Conservation (phyloP, 2,888 invertebrate species). For the Lissocephala sabroskyi region DNA sequence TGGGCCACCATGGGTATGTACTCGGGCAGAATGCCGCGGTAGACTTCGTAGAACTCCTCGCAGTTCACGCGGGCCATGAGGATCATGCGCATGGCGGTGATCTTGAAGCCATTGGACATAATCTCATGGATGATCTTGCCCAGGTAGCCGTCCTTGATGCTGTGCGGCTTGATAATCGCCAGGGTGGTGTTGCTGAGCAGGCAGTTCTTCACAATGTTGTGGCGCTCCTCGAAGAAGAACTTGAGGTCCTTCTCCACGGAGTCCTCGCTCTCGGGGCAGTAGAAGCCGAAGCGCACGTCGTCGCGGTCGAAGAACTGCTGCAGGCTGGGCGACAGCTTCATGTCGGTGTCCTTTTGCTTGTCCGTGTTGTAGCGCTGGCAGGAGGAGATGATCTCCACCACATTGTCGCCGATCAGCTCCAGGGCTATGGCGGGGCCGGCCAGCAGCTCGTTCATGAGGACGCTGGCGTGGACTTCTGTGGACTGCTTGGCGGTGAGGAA, state of each 20-base stretch:
- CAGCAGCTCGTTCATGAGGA: constrained; percentile 60
- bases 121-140: constrained; percentile 84
- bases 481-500: constrained; percentile 76
- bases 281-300: constrained; percentile 79
- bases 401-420: constrained; percentile 68
- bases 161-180: constrained; percentile 92
- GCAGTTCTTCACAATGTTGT: constrained; percentile 74
- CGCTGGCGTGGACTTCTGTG: constrained; percentile 75
- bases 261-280: constrained; percentile 77
- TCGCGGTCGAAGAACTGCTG: constrained; percentile 81
- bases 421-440: constrained; percentile 65
- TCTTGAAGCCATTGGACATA: constrained; percentile 81
- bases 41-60: constrained; percentile 93
- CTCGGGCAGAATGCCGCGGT: constrained; percentile 89
- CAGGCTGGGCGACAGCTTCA: constrained; percentile 68
- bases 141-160: constrained; percentile 79
- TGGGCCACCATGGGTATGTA: constrained; percentile 89
- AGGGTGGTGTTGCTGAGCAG: constrained; percentile 81
- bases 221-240: constrained; percentile 77
- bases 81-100: constrained; percentile 87
- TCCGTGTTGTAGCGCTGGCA: constrained; percentile 47
- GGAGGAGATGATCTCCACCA: constrained; percentile 59
- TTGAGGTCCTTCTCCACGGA: constrained; percentile 73
- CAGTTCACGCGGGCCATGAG: constrained; percentile 86
- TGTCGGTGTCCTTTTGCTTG: constrained; percentile 7